Percentiles rank a stretch among this genome's conserved stretches.
Evolutionary conservation across 1,140 invertebrate genomes (phyloP).

Genomic region (Drosophila nigrodunni): DNA sequence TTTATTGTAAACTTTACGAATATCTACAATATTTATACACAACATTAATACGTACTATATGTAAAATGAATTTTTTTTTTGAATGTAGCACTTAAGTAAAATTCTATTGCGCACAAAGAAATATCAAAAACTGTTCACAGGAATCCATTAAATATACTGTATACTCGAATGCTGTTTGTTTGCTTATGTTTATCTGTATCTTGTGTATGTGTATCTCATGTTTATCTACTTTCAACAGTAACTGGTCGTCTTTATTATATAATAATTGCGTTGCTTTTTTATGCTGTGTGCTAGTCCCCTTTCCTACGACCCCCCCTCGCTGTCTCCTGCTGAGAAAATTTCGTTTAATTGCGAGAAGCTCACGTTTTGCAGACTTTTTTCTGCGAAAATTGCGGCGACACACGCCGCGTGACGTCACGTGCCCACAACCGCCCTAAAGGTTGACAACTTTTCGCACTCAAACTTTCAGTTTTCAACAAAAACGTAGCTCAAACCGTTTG

Average conservation of each 20-base stretch:
- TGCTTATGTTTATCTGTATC: slow-evolving; percentile 3
- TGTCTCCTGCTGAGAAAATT: slow-evolving; percentile 45
- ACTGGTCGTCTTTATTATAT: slow-evolving; percentile 56
- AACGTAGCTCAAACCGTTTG: background rate
- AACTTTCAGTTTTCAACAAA: slow-evolving; percentile 12
- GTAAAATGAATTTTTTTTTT: slow-evolving; percentile 29
- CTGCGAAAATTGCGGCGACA: slow-evolving; percentile 55
- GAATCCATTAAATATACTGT: slow-evolving; percentile 62
- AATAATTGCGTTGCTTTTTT: slow-evolving; percentile 41
- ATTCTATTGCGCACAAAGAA: slow-evolving; percentile 53
- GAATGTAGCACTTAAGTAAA: slow-evolving; percentile 59
- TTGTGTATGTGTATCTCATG: background rate
- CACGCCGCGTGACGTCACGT: slow-evolving; percentile 66
- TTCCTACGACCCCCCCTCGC: background rate
- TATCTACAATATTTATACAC: slow-evolving; percentile 27
- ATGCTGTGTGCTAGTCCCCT: background rate
- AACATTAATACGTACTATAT: slow-evolving; percentile 13
- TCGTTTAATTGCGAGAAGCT: slow-evolving; percentile 51
- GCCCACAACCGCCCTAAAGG: slow-evolving; percentile 23
- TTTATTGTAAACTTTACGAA: slow-evolving; percentile 39
- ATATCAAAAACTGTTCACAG: slow-evolving; percentile 67
- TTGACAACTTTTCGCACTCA: slow-evolving; percentile 19
- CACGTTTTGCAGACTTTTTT: slow-evolving; percentile 33
- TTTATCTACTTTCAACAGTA: slow-evolving; percentile 18
- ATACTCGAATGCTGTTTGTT: slow-evolving; percentile 17